A percentile compares a stretch with the other conserved stretches of the same genome.
Conservation (phyloP, 2,113 vertebrate genomes). For the Lampris megalopsis region DNA sequence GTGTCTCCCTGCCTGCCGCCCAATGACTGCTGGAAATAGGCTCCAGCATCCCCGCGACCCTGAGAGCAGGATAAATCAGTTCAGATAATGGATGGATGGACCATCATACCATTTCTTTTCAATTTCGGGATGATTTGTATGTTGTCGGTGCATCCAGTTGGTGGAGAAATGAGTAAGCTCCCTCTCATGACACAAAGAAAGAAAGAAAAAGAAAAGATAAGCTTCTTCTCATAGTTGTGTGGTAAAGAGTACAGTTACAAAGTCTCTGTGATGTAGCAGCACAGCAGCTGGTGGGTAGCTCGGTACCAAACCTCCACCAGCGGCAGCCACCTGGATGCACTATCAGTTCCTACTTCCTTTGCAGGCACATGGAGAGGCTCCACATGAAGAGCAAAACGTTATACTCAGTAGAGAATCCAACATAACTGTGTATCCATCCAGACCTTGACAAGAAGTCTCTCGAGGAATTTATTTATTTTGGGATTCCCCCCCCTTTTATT, state of each 20-base stretch:
- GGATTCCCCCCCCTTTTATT: too few relatives aligned
- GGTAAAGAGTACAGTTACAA: slow-evolving; percentile 54
- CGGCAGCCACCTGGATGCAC: slow-evolving; percentile 74
- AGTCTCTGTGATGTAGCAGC: slow-evolving; percentile 51
- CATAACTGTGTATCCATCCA: slow-evolving; percentile 34
- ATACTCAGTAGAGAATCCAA: slow-evolving; percentile 45
- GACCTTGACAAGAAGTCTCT: not conserved
- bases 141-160: too few relatives aligned
- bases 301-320: slow-evolving; percentile 76
- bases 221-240: slow-evolving; percentile 20
- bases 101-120: too few relatives aligned
- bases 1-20: too few relatives aligned
- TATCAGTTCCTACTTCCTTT: slow-evolving; percentile 62
- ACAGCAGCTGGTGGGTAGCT: slow-evolving; percentile 74
- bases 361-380: slow-evolving; percentile 28
- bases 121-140: too few relatives aligned
- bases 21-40: too few relatives aligned
- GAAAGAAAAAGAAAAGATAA: too few relatives aligned
- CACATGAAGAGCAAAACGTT: slow-evolving; percentile 58
- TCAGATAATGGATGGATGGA: too few relatives aligned
- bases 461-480: too few relatives aligned
- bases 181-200: not conserved
- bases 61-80: too few relatives aligned
- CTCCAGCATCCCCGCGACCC: too few relatives aligned
- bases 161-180: not conserved